phyloP scores from a whole-genome alignment of 2,888 invertebrate genomes.

The Polyommatus iphigenia region DNA sequence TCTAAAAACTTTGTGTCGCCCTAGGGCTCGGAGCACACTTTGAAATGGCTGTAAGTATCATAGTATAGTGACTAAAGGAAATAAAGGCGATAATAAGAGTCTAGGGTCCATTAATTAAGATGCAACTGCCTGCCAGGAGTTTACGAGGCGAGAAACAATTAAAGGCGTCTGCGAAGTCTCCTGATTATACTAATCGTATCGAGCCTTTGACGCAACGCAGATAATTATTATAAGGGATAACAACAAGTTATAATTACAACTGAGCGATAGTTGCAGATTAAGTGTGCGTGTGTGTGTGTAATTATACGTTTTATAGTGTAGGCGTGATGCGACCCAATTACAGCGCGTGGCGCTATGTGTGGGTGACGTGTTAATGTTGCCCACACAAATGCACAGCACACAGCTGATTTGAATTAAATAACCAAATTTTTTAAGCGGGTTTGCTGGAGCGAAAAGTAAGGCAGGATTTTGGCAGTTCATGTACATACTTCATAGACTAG shows the following conservation, averaged over 20 bases:
- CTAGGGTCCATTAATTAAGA: background rate
- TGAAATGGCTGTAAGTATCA: too few relatives aligned
- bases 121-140: background rate
- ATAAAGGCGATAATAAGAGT: background rate
- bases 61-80: background rate
- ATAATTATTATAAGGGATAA: background rate
- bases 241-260: background rate
- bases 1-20: too few relatives aligned
- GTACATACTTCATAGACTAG: too few relatives aligned
- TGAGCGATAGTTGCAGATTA: background rate
- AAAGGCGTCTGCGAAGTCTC: background rate
- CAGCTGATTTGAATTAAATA: background rate
- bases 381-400: background rate
- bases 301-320: background rate
- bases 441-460: too few relatives aligned
- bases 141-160: background rate
- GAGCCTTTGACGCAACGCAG: background rate
- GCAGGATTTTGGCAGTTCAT: too few relatives aligned
- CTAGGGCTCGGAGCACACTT: too few relatives aligned
- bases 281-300: too few relatives aligned
- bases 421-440: too few relatives aligned
- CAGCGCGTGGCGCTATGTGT: background rate
- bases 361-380: background rate
- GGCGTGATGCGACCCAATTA: background rate
- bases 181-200: constrained; percentile 3